phyloP scores from a whole-genome alignment of 2,797 vertebrate species.

The Lepus townsendii region DNA sequence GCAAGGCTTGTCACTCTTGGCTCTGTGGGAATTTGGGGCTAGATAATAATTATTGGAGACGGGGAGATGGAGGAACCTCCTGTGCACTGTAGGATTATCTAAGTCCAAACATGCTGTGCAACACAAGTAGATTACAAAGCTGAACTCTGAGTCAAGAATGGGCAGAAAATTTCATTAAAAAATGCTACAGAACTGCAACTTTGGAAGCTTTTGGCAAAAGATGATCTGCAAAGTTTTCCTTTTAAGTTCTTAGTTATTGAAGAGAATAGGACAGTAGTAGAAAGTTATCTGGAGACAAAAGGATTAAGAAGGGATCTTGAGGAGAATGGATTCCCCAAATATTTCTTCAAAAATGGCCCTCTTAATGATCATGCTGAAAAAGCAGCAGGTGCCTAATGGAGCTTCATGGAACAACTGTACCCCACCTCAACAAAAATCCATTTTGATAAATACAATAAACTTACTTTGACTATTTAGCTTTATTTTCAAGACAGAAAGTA shows the following conservation, averaged over 20 bases:
- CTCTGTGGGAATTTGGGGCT: background rate
- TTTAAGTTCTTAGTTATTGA: background rate
- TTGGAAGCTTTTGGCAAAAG: constrained; percentile 2
- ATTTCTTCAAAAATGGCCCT: background rate
- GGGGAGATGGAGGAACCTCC: background rate
- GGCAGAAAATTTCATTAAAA: background rate
- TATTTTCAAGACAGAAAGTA: background rate
- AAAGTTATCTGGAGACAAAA: background rate
- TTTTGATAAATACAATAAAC: background rate
- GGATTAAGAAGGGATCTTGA: background rate
- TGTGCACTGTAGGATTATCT: background rate
- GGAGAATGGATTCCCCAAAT: background rate
- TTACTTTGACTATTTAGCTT: background rate
- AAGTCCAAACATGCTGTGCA: background rate
- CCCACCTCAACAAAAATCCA: background rate
- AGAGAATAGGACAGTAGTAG: background rate
- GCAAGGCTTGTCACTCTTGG: background rate
- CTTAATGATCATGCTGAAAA: background rate
- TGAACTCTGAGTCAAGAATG: background rate
- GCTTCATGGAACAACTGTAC: background rate
- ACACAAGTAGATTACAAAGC: background rate
- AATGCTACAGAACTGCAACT: background rate
- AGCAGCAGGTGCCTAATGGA: background rate
- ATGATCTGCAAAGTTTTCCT: background rate
- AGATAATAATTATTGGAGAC: background rate